phyloP scores from a whole-genome alignment of 2,797 vertebrate genomes.

The Thalassophryne amazonica region DNA sequence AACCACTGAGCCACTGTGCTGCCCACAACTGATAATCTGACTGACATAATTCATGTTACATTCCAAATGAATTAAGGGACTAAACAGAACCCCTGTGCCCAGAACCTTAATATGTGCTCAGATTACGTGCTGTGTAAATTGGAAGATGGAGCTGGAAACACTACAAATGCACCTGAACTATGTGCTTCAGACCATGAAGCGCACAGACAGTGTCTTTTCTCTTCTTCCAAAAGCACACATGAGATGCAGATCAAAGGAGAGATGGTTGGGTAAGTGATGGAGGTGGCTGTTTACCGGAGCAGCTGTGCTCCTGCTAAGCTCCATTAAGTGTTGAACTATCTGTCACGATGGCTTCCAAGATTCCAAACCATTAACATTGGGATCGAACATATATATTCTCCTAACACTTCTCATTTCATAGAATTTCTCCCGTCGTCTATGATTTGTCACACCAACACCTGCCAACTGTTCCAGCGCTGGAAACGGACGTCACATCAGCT shows the following conservation, averaged over 20 bases:
- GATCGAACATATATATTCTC: background rate
- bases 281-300: conserved; percentile 15
- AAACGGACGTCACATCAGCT: conserved; percentile 2
- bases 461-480: background rate
- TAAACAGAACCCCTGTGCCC: too few relatives aligned
- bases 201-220: too few relatives aligned
- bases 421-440: conserved; percentile 7
- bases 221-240: too few relatives aligned
- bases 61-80: too few relatives aligned
- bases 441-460: conserved; percentile 23
- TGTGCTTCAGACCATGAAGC: too few relatives aligned
- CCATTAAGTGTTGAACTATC: conserved; percentile 19
- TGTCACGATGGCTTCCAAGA: conserved; percentile 13
- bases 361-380: background rate
- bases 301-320: conserved; percentile 28
- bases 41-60: too few relatives aligned
- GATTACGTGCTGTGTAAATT: too few relatives aligned
- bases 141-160: too few relatives aligned
- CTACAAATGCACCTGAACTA: too few relatives aligned
- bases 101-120: too few relatives aligned
- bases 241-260: conserved; percentile 27
- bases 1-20: too few relatives aligned
- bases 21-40: too few relatives aligned
- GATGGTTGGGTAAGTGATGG: conserved; percentile 39
- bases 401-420: conserved; percentile 16